Conservation (phyloP, 35 echinoderm and acorn worm species). For the Apostichopus japonicus region DNA sequence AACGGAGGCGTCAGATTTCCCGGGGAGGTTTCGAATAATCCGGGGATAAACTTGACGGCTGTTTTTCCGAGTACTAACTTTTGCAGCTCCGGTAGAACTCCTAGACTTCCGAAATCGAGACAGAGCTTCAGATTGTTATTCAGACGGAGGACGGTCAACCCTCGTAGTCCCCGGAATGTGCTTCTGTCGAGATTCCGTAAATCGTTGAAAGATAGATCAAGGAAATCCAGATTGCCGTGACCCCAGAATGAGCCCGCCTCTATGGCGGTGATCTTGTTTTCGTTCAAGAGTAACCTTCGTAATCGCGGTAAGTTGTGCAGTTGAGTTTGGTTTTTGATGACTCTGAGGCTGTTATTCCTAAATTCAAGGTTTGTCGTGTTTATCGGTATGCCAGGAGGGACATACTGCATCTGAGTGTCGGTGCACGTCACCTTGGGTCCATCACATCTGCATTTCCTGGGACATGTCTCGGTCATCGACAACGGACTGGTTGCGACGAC, state of each 20-base stretch:
- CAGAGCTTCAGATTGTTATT: conserved; percentile 35
- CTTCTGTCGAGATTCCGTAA: conserved; percentile 15
- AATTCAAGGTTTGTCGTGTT: conserved; percentile 26
- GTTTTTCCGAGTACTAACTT: conserved; percentile 27
- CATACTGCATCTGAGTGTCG: background rate
- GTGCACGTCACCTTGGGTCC: conserved; percentile 6
- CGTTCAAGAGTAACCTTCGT: background rate
- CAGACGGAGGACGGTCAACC: background rate
- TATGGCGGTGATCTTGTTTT: conserved; percentile 2
- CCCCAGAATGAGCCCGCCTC: conserved; percentile 21
- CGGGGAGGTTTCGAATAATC: conserved; percentile 26
- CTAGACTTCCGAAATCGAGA: conserved; percentile 52
- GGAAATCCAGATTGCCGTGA: background rate
- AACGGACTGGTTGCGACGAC: background rate
- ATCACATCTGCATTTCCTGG: background rate
- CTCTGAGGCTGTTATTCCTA: conserved; percentile 12
- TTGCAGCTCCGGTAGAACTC: background rate
- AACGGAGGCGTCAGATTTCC: conserved; percentile 18
- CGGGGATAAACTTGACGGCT: conserved; percentile 12
- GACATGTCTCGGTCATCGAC: background rate
- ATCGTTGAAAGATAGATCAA: conserved; percentile 46
- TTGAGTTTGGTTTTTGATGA: conserved; percentile 47
- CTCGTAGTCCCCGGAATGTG: background rate
- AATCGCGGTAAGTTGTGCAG: conserved; percentile 28
- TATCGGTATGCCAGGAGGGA: conserved; percentile 29